Conservation (phyloP, 2,113 vertebrate genomes). For the Elephantulus edwardii region DNA sequence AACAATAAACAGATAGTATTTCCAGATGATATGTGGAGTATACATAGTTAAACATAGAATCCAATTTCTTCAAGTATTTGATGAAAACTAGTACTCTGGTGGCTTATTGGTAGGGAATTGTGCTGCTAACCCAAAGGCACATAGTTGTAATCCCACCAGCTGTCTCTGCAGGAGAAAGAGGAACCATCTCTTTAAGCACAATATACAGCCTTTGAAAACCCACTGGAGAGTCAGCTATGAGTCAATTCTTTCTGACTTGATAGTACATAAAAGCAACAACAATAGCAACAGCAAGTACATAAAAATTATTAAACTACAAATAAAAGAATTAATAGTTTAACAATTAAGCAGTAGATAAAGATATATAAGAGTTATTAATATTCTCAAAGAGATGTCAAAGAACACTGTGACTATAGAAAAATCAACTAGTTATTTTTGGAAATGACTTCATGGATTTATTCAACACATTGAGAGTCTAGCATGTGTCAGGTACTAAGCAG, state of each 20-base stretch:
- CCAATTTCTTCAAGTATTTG: neutral
- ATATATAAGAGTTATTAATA: neutral
- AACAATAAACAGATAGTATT: too few relatives aligned
- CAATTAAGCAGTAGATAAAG: neutral
- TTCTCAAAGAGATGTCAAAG: neutral
- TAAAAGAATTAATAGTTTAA: neutral
- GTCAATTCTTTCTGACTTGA: too few relatives aligned
- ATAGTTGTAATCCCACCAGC: too few relatives aligned
- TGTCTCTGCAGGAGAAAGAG: too few relatives aligned
- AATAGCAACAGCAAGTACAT: too few relatives aligned
- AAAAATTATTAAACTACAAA: neutral
- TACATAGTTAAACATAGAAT: neutral
- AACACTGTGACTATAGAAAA: neutral
- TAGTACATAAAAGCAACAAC: too few relatives aligned
- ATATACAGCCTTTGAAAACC: too few relatives aligned
- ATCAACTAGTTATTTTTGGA: neutral
- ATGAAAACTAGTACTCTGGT: neutral
- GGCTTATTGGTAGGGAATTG: too few relatives aligned
- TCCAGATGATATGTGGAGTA: neutral
- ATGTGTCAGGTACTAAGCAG: neutral
- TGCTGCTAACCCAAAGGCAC: too few relatives aligned
- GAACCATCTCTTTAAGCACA: too few relatives aligned
- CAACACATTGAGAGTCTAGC: neutral
- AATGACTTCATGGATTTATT: conserved; percentile 26
- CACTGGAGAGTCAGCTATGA: too few relatives aligned